phyloP scores from a whole-genome alignment of 2,797 vertebrate genomes.

The Scleropages formosus region DNA sequence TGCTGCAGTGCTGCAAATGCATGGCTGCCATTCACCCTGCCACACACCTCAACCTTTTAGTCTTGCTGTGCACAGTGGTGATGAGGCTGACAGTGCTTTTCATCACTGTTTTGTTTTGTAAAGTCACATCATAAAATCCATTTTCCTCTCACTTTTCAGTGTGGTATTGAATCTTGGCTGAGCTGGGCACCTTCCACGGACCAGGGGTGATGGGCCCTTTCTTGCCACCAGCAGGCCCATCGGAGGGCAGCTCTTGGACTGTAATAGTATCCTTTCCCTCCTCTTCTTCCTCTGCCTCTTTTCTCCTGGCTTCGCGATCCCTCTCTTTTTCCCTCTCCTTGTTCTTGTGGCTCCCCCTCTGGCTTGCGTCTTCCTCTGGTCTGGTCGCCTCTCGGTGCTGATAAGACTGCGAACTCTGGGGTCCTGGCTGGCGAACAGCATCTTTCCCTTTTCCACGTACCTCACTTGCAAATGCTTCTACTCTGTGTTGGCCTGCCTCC shows the following conservation, averaged over 20 bases:
- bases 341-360: constrained; percentile 37
- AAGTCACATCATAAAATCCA: constrained; percentile 33
- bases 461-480: constrained; percentile 52
- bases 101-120: not conserved
- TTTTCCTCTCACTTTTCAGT: constrained; percentile 55
- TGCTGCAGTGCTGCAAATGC: too few relatives aligned
- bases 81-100: not conserved
- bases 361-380: constrained; percentile 53
- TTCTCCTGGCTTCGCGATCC: constrained; percentile 23
- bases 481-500: constrained; percentile 49
- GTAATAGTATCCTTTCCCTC: constrained; percentile 62
- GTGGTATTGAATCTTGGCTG: constrained; percentile 72
- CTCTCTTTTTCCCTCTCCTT: constrained; percentile 37
- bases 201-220: constrained; percentile 84
- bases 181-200: constrained; percentile 89
- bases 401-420: constrained; percentile 45
- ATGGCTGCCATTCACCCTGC: constrained; percentile 8
- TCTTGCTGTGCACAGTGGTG: not conserved
- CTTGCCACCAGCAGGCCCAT: constrained; percentile 60
- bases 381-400: constrained; percentile 51
- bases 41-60: not conserved
- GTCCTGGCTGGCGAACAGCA: constrained; percentile 49
- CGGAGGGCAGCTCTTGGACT: constrained; percentile 59
- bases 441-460: constrained; percentile 56
- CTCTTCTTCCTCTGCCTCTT: constrained; percentile 48